Base-by-base conservation (phyloP, 2,797 vertebrate species). In the Anguilla megastoma region DNA sequence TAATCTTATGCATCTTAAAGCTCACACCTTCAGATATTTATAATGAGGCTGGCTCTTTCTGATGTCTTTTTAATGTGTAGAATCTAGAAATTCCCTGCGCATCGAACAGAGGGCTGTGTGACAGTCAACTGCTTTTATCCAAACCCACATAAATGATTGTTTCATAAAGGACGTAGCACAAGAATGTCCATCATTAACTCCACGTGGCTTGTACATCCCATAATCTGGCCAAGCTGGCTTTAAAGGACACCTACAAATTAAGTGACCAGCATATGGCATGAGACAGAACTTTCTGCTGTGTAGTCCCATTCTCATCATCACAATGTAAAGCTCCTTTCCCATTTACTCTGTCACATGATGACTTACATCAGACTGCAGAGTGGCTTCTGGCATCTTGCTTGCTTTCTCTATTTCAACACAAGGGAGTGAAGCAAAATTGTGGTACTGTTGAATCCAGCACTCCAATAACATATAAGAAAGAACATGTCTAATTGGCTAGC, bases 1-100 rank as follows among this genome's bases (percentile, higher is more conserved):
- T 93, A 94, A 95, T 95, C 93, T 94, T 92, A 88, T 91, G 88
- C 91, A 95, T 94, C 93, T 84, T 80, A 86, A 86, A 89, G 86
- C 80, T 94, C 92, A 85, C 60, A 87, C 91, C 92, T 45, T 87
- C 85, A 85, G 87, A 92, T 89, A 89, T 24, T 45, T 21, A 60
- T 69, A 71, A 86, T 76, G 63, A 85, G 52, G 71, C 66, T 7
- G 60, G 54, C 36, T 86, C 52, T 27, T 33, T 84, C 50, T 74
- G 45, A 60, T 87, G 80, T 87, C 54, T 85, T 85, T 85, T 85
- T 85, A 33, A 80, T 80, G 36, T 80, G 36, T 48, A 48, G 41
- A 48, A 21, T 80, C 41, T 48, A 45, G 41, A 80, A 41, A 45
- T 80, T 30, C 18, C 36, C 76, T 41, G 2, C 24, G 76, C 21